Base-by-base conservation (phyloP, 2,113 vertebrate genomes). In the Shinisaurus crocodilurus region DNA sequence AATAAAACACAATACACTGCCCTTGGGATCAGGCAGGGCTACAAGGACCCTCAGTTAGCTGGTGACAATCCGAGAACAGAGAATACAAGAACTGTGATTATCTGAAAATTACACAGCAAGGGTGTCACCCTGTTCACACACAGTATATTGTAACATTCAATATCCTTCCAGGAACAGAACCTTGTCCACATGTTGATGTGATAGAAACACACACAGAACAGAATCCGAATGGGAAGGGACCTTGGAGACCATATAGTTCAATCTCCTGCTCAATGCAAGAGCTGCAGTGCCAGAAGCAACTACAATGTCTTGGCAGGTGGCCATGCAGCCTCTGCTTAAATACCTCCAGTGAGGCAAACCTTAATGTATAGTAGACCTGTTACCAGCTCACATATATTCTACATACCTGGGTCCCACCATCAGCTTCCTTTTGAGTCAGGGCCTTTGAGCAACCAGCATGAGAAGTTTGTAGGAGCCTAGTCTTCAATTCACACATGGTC, bases 111-210 rank as follows among this genome's bases (percentile, higher is more conserved):
- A 89, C 12, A 43, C 34, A 43, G 18, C 15, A 8, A 45, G 54
- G 37, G 34, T 32, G 8, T 63, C 57, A 45, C 27, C 2, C 54
- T 29, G 45, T 70, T 54, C 79, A 70, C n/a, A 54, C 32, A 57
- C 1, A 84, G n/a, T 40, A 43, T 29, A 60, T 88, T 45, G 54
- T 43, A 83, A 89, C 32, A 63, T 29, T 45, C 23, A 76, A 18
- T n/a, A 10, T 5, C 27, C 27, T 34, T 57, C 16, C 18, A 57
- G 23, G 40, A 29, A 20, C 16, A 83, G 48, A 48, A 57, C 23
- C 6, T 40, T 32, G 45, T 12, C 43, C 3, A 16, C 2, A 0
- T 0, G 3, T 0, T 3, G 0, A 0, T 88, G 8, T 0, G 13
- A 43, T 25, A 0, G 4, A 57, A 82, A 16, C 13, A 1, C 0